Evolutionary conservation across 2,888 invertebrate species (phyloP).

Genomic region (Liopterus haemorrhoidalis): DNA sequence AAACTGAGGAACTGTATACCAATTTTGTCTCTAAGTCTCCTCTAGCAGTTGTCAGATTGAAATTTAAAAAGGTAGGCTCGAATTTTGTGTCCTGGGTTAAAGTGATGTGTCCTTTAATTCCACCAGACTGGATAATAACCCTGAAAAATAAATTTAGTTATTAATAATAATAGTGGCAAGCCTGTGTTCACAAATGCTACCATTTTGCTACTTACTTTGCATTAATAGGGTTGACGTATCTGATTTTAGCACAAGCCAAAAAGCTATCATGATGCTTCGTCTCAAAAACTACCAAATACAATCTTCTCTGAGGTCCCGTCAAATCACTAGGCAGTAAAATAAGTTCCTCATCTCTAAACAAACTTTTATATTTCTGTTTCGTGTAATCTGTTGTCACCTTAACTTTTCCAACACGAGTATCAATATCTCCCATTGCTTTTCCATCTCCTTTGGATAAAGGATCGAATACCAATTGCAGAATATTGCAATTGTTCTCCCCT

Average conservation of each 20-base stretch:
- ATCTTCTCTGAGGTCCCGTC: constrained; percentile 65
- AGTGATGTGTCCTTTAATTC: constrained; percentile 72
- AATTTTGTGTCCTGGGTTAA: constrained; percentile 76
- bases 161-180: constrained; percentile 10
- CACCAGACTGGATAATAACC: constrained; percentile 66
- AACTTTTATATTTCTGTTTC: constrained; percentile 50
- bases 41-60: constrained; percentile 61
- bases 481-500: constrained; percentile 73
- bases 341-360: constrained; percentile 65
- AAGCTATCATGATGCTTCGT: constrained; percentile 68
- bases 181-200: background rate
- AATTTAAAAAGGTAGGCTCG: constrained; percentile 74
- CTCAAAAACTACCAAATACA: constrained; percentile 79
- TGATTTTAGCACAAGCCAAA: constrained; percentile 76
- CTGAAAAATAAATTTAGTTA: constrained; percentile 45
- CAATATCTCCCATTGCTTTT: constrained; percentile 73
- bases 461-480: constrained; percentile 77
- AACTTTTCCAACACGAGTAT: constrained; percentile 67
- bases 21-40: constrained; percentile 63
- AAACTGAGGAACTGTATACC: constrained; percentile 67
- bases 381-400: constrained; percentile 62
- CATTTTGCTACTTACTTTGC: constrained; percentile 57
- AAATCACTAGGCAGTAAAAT: constrained; percentile 67
- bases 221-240: constrained; percentile 57
- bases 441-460: constrained; percentile 58